These are phyloP conservation scores for Varanus salvator DNA, from an alignment of 2,113 vertebrate species.

Conservation along the genomic window DNA sequence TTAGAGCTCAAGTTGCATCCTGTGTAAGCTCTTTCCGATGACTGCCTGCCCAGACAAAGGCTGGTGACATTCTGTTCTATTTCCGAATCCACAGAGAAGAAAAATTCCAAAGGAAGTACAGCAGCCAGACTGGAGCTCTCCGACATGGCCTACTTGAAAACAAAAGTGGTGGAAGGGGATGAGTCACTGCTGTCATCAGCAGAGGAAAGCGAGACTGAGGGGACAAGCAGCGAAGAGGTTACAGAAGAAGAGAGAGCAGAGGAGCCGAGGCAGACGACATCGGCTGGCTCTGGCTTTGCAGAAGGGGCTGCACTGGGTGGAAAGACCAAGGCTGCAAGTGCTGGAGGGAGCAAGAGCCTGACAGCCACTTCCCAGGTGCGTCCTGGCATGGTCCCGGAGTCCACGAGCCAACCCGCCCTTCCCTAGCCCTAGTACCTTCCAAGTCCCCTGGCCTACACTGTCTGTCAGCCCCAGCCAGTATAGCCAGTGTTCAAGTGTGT, in stretches of 20 bases:
- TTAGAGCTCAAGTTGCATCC: neutral
- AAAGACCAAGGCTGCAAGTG: neutral
- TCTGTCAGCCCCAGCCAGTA: too few species aligned
- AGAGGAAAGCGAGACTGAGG: conserved; percentile 60
- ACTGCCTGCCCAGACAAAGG: neutral
- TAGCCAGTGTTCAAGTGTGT: too few species aligned
- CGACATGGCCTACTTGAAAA: conserved; percentile 95
- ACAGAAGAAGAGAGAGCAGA: conserved; percentile 44
- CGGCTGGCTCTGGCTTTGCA: conserved; percentile 26
- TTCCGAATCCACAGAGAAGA: conserved; percentile 42
- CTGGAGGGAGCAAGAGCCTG: neutral
- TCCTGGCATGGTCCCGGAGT: neutral
- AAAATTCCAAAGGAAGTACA: conserved; percentile 43
- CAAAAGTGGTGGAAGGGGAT: conserved; percentile 82
- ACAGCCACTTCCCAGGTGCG: conserved; percentile 46
- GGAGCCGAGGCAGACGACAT: conserved; percentile 42
- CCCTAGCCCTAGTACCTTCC: too few species aligned
- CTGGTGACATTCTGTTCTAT: neutral
- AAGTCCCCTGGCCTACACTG: too few species aligned
- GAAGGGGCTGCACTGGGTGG: conserved; percentile 43
- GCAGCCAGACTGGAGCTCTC: conserved; percentile 80
- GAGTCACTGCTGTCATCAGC: conserved; percentile 24
- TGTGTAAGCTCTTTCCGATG: too few species aligned
- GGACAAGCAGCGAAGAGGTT: conserved; percentile 40
- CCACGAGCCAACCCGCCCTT: neutral